These are phyloP conservation scores for Trichogramma evanescens DNA, from an alignment of 2,888 invertebrate genomes.

Conservation along the genomic window DNA sequence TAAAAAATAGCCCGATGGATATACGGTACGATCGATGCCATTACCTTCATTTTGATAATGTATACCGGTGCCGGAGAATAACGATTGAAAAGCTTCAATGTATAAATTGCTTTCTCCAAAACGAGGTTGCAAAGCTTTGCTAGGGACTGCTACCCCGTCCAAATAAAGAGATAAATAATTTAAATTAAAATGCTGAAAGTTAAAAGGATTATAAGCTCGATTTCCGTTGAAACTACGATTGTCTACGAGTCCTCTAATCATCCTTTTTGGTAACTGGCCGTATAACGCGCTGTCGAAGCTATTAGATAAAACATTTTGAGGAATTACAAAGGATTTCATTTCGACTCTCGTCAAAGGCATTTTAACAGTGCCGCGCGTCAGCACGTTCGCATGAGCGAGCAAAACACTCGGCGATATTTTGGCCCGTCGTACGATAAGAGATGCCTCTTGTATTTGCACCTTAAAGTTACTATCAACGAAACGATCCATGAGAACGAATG, in stretches of 20 bases:
- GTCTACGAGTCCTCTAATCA: slow-evolving; percentile 31
- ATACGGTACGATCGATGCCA: too few species aligned
- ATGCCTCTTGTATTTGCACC: slow-evolving; percentile 11
- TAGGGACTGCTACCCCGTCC: too few species aligned
- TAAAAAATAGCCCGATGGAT: too few species aligned
- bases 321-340: too few species aligned
- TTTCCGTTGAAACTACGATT: slow-evolving; percentile 26
- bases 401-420: slow-evolving; percentile 26
- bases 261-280: too few species aligned
- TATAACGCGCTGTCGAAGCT: too few species aligned
- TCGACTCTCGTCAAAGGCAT: slow-evolving; percentile 26
- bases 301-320: too few species aligned
- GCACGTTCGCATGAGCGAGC: slow-evolving; percentile 25
- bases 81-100: slow-evolving; percentile 24
- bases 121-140: slow-evolving; percentile 22
- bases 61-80: too few species aligned
- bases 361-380: slow-evolving; percentile 27
- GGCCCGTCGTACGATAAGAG: slow-evolving; percentile 24
- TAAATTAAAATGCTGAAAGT: slow-evolving; percentile 11
- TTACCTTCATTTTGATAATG: too few species aligned
- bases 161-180: slow-evolving; percentile 22
- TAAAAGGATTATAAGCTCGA: slow-evolving; percentile 14
- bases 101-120: not conserved
- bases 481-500: not conserved
- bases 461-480: not conserved